Conservation (phyloP, 1,140 invertebrate genomes). For the Delia radicum region DNA sequence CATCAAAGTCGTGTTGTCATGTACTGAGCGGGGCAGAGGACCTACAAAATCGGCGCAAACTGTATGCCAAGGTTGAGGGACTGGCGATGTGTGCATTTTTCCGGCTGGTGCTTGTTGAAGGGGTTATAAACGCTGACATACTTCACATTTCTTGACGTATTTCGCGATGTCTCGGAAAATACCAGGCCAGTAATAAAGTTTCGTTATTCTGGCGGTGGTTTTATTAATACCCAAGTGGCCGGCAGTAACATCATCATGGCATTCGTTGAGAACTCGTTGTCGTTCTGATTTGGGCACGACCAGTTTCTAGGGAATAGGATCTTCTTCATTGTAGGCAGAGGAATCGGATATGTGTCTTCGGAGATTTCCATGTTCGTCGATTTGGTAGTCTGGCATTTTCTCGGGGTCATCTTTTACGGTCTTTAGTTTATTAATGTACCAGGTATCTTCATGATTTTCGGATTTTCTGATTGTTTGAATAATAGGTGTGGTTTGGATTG, state of each 20-base stretch:
- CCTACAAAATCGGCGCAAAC: constrained; percentile 1
- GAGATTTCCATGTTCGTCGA: not conserved
- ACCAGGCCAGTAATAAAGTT: constrained; percentile 5
- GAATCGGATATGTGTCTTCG: not conserved
- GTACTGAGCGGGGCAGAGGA: no score
- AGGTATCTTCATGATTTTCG: not conserved
- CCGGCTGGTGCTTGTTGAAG: not conserved
- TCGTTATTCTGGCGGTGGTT: no score
- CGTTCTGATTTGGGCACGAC: not conserved
- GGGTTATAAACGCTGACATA: not conserved
- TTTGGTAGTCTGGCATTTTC: not conserved
- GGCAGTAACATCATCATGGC: not conserved
- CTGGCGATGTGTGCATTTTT: not conserved
- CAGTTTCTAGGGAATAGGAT: not conserved
- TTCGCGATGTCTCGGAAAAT: not conserved
- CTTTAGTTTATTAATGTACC: not conserved
- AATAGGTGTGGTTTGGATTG: not conserved
- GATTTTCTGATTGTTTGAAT: not conserved
- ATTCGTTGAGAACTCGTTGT: not conserved
- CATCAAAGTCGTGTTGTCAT: not conserved
- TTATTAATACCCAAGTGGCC: no score
- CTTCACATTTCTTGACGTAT: not conserved
- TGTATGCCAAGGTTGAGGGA: not conserved
- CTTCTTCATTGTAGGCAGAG: not conserved
- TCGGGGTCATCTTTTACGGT: not conserved